Evolutionary conservation across 2,113 vertebrate species (phyloP).

Genomic region (Pachypanchax playfairii): DNA sequence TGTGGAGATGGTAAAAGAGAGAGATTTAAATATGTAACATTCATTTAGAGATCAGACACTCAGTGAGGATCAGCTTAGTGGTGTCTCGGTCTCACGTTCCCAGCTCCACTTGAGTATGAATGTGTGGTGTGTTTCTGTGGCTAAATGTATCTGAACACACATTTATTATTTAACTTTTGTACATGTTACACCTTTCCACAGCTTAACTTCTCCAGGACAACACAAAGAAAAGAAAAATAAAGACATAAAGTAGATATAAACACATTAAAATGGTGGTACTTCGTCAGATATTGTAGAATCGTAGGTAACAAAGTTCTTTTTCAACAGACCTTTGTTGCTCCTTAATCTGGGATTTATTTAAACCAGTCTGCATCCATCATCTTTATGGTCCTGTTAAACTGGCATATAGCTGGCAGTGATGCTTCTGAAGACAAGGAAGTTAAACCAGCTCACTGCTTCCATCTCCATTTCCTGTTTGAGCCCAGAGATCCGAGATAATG

Average conservation of each 20-base stretch:
- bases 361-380: too few species aligned
- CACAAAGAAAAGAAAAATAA: not conserved
- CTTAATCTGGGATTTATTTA: too few species aligned
- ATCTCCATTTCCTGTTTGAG: too few species aligned
- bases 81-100: slow-evolving; percentile 46
- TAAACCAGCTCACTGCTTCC: too few species aligned
- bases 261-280: too few species aligned
- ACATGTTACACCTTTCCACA: not conserved
- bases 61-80: slow-evolving; percentile 64
- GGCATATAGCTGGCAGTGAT: slow-evolving; percentile 24
- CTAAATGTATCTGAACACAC: not conserved
- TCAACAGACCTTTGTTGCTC: too few species aligned
- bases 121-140: not conserved
- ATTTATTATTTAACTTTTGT: not conserved
- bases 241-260: not conserved
- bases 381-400: too few species aligned
- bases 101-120: slow-evolving; percentile 1
- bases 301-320: too few species aligned
- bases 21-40: slow-evolving; percentile 57
- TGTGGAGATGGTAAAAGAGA: slow-evolving; percentile 12
- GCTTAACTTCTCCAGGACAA: not conserved
- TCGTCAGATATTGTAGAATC: too few species aligned
- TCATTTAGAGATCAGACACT: slow-evolving; percentile 67
- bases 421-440: too few species aligned
- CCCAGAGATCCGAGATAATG: too few species aligned